Evolutionary conservation across 1,140 invertebrate genomes (phyloP).

Genomic region (Cardiocondyla obscurior): DNA sequence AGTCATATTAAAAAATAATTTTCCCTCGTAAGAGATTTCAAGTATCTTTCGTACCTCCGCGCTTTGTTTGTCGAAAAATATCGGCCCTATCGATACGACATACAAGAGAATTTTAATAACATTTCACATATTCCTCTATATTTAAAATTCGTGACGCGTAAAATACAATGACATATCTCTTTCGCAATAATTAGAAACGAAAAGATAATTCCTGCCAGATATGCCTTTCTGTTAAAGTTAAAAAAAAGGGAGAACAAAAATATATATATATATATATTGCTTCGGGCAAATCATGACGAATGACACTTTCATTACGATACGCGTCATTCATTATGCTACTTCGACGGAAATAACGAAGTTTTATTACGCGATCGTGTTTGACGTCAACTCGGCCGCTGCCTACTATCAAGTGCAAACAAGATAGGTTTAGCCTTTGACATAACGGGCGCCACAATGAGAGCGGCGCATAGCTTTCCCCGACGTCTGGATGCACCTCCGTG

Average conservation of each 20-base stretch:
- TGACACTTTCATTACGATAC: slow-evolving; percentile 34
- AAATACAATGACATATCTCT: not conserved
- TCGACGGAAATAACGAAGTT: slow-evolving; percentile 46
- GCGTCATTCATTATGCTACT: slow-evolving; percentile 38
- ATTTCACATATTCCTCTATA: not conserved
- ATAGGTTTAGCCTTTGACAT: slow-evolving; percentile 56
- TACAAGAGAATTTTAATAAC: not conserved
- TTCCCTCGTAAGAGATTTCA: no score
- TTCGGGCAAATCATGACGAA: slow-evolving; percentile 32
- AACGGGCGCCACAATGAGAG: slow-evolving; percentile 37
- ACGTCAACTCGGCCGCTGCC: slow-evolving; percentile 42
- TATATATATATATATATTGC: no score
- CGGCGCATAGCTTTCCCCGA: slow-evolving; percentile 7
- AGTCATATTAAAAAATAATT: not conserved
- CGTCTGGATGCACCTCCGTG: slow-evolving; percentile 63
- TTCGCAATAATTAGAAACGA: not conserved
- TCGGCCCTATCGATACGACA: not conserved
- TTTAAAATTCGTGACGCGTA: not conserved
- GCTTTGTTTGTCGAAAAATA: not conserved
- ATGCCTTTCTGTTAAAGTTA: not conserved
- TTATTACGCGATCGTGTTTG: slow-evolving; percentile 53
- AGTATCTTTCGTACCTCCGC: no score
- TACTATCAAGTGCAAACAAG: slow-evolving; percentile 49
- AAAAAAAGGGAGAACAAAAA: no score
- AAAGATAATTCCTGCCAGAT: not conserved